Evolutionary conservation across 2,888 invertebrate species (phyloP), one percentile per base, ranked within the genome.

Genomic region (Pegoplata infirma): DNA sequence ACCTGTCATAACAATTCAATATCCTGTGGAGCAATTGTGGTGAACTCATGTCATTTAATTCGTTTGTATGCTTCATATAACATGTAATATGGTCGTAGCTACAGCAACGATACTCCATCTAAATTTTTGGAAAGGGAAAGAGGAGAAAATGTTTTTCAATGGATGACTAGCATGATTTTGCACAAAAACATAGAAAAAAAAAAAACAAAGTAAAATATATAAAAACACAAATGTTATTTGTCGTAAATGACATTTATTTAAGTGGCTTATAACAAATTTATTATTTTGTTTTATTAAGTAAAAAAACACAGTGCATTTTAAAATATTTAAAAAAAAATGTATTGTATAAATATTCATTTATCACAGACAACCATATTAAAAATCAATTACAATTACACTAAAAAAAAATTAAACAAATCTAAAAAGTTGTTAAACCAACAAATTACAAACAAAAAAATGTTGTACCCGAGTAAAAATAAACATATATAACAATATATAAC

Each of bases 1-100:
- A 71, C 44, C 64, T 71, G 74, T 75, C 79, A 79, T 71, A 75
- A 79, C 74, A 79, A 66, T 56, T 71, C 74, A 79, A 74, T 79
- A 79, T 79, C 74, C 66, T 74, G 78, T 61, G 51, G 51, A 61
- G 44, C 61, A 55, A 69, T 78, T 78, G 77, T 58, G 72, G 63
- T 49, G 63, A 68, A 44, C 47, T 64, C 59, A 67, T 68, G 63
- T 28, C 68, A 74, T 69, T 69, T 73, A 69, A 69, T 64, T 59
- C 55, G 64, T 63, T 59, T 53, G 64, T 63, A 23, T 32, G 19
- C 40, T 53, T 19, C 46, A 69, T 44, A 23, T 25, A 19, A 53
- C 25, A 14, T 36, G n/a, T 16, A 44, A 28, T 5, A 28, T n/a
- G 19, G 5, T 25, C 25, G 6, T 25, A 25, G n/a, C 25, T 25